phyloP scores from a whole-genome alignment of 2,113 vertebrate species.

The Mus pahari region DNA sequence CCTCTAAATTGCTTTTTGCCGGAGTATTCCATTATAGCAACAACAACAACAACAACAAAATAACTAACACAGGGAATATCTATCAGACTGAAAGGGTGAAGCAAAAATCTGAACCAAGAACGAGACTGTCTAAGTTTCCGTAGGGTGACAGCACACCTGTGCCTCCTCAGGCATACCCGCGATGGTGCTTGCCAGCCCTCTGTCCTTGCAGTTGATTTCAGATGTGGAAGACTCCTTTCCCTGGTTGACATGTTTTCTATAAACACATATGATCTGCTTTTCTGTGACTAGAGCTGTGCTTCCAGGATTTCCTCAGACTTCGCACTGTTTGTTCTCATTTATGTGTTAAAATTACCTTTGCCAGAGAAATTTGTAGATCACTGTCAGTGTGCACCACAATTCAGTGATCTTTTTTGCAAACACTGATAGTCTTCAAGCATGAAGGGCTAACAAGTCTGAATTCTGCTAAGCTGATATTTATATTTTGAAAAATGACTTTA shows the following conservation, averaged over 20 bases:
- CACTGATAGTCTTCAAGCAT: slow-evolving; percentile 22
- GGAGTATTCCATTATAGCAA: neutral
- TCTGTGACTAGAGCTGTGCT: slow-evolving; percentile 31
- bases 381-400: slow-evolving; percentile 48
- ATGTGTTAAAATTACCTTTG: slow-evolving; percentile 57
- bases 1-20: neutral
- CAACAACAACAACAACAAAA: neutral
- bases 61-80: neutral
- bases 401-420: neutral
- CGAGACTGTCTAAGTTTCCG: neutral
- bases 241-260: neutral
- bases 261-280: neutral
- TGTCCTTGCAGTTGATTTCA: slow-evolving; percentile 88
- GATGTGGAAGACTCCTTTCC: slow-evolving; percentile 80
- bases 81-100: neutral
- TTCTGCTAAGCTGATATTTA: slow-evolving; percentile 61
- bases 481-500: slow-evolving; percentile 58
- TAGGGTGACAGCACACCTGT: too few species aligned
- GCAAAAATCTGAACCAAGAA: neutral
- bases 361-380: slow-evolving; percentile 31
- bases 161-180: slow-evolving; percentile 3
- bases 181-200: slow-evolving; percentile 87
- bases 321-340: slow-evolving; percentile 46
- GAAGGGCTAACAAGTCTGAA: slow-evolving; percentile 19
- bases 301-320: slow-evolving; percentile 28